phyloP scores from a whole-genome alignment of 2,888 invertebrate genomes.

The Hyposoter didymator region DNA sequence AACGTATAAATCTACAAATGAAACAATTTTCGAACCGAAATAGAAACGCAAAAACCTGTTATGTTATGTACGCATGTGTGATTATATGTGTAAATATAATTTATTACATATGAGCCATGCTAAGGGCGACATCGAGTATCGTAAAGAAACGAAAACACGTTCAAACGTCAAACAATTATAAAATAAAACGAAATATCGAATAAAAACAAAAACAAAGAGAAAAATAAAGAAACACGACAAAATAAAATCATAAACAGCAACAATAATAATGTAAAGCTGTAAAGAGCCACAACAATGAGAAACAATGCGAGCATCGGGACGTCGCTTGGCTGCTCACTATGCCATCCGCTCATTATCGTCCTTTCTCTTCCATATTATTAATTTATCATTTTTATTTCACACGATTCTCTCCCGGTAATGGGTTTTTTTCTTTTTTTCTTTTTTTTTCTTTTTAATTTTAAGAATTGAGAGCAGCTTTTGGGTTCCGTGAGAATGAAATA shows the following conservation, averaged over 20 bases:
- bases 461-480: background rate
- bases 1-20: constrained; percentile 56
- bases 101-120: constrained; percentile 82
- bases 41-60: constrained; percentile 71
- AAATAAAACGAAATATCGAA: constrained; percentile 42
- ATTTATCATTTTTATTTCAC: background rate
- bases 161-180: constrained; percentile 20
- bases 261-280: constrained; percentile 82
- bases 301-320: constrained; percentile 84
- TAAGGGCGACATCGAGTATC: constrained; percentile 83
- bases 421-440: background rate
- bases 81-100: constrained; percentile 61
- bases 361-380: constrained; percentile 15
- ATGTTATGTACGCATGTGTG: constrained; percentile 68
- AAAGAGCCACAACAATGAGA: constrained; percentile 85
- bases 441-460: background rate
- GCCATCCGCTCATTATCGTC: constrained; percentile 72
- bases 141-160: constrained; percentile 55
- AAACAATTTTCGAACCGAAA: constrained; percentile 69
- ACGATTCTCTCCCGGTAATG: background rate
- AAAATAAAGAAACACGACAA: constrained; percentile 27
- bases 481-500: background rate
- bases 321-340: constrained; percentile 78
- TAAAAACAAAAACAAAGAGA: constrained; percentile 52
- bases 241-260: constrained; percentile 78